phyloP scores from a whole-genome alignment of 2,113 vertebrate genomes.

The Labeo catla region DNA sequence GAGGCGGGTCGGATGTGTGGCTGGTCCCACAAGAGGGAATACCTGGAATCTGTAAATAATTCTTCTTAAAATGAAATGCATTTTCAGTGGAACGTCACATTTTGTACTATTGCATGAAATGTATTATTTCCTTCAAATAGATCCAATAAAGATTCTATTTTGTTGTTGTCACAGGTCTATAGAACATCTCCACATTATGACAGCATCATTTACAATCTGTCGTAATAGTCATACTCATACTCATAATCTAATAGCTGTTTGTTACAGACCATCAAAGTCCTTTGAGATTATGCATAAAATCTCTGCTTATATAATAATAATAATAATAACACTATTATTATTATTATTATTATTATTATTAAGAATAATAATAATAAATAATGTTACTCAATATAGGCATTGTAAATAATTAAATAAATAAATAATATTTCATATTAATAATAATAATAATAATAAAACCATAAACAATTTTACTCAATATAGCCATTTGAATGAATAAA shows the following conservation, averaged over 20 bases:
- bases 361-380: background rate
- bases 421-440: too few relatives aligned
- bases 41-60: conserved; percentile 25
- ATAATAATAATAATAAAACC: too few relatives aligned
- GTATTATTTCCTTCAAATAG: background rate
- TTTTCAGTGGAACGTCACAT: background rate
- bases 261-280: background rate
- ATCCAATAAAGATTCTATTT: background rate
- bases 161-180: background rate
- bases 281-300: background rate
- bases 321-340: too few relatives aligned
- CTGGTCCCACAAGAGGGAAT: conserved; percentile 4
- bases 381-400: too few relatives aligned
- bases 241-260: background rate
- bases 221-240: background rate
- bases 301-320: background rate
- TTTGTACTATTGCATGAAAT: background rate
- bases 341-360: too few relatives aligned
- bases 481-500: too few relatives aligned
- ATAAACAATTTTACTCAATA: too few relatives aligned
- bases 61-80: background rate
- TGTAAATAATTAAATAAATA: background rate
- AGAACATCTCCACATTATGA: background rate
- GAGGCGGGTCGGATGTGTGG: background rate
- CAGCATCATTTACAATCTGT: background rate